Evolutionary conservation across 2,113 vertebrate species (phyloP).

Genomic region (Boleophthalmus pectinirostris): DNA sequence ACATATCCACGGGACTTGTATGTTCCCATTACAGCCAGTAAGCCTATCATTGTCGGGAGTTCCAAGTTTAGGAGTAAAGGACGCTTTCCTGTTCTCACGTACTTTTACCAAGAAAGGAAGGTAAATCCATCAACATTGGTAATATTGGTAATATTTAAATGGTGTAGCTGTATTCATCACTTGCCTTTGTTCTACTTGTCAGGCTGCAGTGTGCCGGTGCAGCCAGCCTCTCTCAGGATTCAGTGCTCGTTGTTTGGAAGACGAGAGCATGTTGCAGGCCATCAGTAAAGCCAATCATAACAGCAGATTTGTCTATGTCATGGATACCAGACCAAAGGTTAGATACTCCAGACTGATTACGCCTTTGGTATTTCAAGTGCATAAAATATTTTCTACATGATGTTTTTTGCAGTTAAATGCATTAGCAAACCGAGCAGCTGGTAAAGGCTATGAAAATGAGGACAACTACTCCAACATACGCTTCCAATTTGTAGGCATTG

Average conservation of each 20-base stretch:
- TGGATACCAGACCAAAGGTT: constrained; percentile 97
- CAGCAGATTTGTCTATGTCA: constrained; percentile 90
- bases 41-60: constrained; percentile 94
- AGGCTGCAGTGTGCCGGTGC: constrained; percentile 97
- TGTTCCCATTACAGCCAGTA: constrained; percentile 90
- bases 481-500: constrained; percentile 98
- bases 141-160: background rate
- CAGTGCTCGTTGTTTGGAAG: constrained; percentile 95
- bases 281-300: constrained; percentile 95
- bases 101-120: constrained; percentile 94
- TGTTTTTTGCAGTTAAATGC: constrained; percentile 86
- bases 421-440: constrained; percentile 94
- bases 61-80: constrained; percentile 99
- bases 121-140: constrained; percentile 60
- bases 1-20: constrained; percentile 95
- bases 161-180: background rate
- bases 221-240: constrained; percentile 98
- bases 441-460: constrained; percentile 99
- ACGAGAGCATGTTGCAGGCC: constrained; percentile 95
- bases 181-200: constrained; percentile 3
- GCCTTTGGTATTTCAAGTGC: background rate
- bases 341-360: background rate
- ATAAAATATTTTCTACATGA: background rate
- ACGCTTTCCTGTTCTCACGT: constrained; percentile 94
- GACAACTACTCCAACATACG: constrained; percentile 99